Evolutionary conservation across 2,797 vertebrate species (phyloP).

Genomic region (Centroberyx gerrardi): DNA sequence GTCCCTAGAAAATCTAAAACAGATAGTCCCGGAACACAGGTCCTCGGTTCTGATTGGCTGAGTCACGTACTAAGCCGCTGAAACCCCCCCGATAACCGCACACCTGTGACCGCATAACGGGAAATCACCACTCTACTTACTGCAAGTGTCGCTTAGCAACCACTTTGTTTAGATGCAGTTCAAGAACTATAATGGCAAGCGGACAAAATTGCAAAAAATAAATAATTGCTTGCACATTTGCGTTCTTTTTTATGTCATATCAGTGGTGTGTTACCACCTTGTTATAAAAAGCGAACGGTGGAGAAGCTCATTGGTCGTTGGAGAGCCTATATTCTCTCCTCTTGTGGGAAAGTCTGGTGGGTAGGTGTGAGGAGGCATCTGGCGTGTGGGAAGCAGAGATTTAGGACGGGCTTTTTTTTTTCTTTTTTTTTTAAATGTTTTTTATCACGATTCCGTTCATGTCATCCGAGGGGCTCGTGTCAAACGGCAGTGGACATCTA

Average conservation of each 20-base stretch:
- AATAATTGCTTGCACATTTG: too few species aligned
- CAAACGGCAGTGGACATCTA: background rate
- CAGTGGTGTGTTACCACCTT: constrained; percentile 11
- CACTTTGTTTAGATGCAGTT: background rate
- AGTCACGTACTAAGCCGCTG: background rate
- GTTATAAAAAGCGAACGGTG: constrained; percentile 48
- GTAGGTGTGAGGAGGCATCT: constrained; percentile 66
- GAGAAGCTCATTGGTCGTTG: constrained; percentile 31
- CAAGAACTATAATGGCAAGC: too few species aligned
- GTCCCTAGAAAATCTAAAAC: background rate
- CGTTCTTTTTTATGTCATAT: too few species aligned
- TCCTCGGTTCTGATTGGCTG: too few species aligned
- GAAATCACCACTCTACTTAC: background rate
- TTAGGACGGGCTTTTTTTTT: constrained; percentile 3
- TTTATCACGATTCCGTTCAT: constrained; percentile 24
- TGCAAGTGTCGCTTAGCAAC: background rate
- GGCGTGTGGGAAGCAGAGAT: constrained; percentile 60
- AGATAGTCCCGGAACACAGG: too few species aligned
- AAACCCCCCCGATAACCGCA: constrained; percentile 9
- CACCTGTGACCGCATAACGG: constrained; percentile 1
- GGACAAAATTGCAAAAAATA: background rate
- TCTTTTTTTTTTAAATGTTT: background rate
- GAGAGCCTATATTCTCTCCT: constrained; percentile 28
- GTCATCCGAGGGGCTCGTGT: background rate
- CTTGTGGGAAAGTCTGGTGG: constrained; percentile 55